These are phyloP conservation scores for Drosophila melanogaster DNA, from an alignment of 1,140 invertebrate species.

Conservation along the genomic window DNA sequence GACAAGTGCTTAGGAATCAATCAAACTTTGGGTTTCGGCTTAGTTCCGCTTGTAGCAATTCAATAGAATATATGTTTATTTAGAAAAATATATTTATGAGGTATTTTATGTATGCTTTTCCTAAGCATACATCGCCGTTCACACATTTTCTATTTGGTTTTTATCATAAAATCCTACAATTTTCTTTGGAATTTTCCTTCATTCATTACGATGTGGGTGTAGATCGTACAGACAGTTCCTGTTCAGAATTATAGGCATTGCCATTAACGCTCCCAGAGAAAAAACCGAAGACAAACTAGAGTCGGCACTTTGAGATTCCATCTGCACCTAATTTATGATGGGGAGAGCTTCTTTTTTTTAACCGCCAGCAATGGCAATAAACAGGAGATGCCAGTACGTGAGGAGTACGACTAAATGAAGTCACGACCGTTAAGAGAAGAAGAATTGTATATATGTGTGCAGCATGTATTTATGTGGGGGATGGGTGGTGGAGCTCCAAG, in stretches of 20 bases:
- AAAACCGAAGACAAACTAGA: conserved; percentile 23
- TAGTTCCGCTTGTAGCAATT: conserved; percentile 6
- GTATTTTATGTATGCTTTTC: too few species aligned
- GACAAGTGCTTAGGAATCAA: conserved; percentile 29
- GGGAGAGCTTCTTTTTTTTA: conserved; percentile 37
- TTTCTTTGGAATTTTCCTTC: conserved; percentile 12
- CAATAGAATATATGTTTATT: too few species aligned
- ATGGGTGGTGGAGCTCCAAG: conserved; percentile 16
- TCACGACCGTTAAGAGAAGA: conserved; percentile 45
- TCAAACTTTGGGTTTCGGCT: not conserved
- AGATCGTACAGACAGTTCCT: conserved; percentile 18
- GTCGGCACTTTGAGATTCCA: conserved; percentile 75
- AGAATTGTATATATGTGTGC: not conserved
- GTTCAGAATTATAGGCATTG: conserved; percentile 22
- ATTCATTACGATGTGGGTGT: conserved; percentile 12
- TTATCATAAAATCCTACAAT: not conserved
- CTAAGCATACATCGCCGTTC: not conserved
- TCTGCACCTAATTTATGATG: conserved; percentile 78
- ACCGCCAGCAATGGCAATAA: conserved; percentile 37
- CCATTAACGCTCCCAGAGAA: conserved; percentile 53
- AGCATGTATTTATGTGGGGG: conserved; percentile 4
- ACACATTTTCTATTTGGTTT: not conserved
- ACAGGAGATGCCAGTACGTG: conserved; percentile 62
- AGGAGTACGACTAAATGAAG: conserved; percentile 59
- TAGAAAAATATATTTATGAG: too few species aligned